Evolutionary conservation across 2,797 vertebrate species (phyloP), one percentile per base, ranked within the genome.

Genomic region (Chlorospingus flavigularis): DNA sequence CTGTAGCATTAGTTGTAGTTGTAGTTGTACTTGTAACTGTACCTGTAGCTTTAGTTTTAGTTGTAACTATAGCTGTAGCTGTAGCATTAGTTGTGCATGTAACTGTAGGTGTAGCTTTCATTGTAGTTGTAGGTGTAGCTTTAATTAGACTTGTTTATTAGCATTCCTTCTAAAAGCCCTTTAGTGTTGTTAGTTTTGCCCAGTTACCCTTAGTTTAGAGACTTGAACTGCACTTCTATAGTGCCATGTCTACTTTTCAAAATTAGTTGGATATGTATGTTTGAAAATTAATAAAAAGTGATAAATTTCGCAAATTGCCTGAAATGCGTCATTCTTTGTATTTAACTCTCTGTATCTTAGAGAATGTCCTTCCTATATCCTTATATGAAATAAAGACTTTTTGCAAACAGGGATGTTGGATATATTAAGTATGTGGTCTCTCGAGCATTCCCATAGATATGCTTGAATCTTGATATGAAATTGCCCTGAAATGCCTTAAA

Each of bases 191-290:
- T 23, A 17, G 5, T 25, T 57, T 25, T 35, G 54, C 5, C 24
- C 17, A 24, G 3, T 47, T 39, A 8, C 10, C 3, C 8, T 30
- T 47, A 33, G 16, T 47, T 63, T 55, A 17, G 25, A 17, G 10
- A 55, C 24, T 6, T 17, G 15, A 57, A 35, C 5, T 58, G 6
- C 55, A 4, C 2, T 37, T 13, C 16, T 18, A 11, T 37, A 58
- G 35, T 28, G 1, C 1, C 11, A 3, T 37, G 17, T 58, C 17
- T 28, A 6, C 2, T 58, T 37, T 18, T 37, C 8, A 13, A 12
- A 19, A 13, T 9, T 37, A 58, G 18, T 58, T 58, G 4, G 17
- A 9, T 9, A 28, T 19, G 4, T 28, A 9, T 26, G 25, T 58
- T 37, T 58, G 25, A 26, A 37, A 37, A 5, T 37, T 19, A 37